These are phyloP conservation scores for Drosophila rubida DNA, from an alignment of 2,888 invertebrate species.

Conservation along the genomic window DNA sequence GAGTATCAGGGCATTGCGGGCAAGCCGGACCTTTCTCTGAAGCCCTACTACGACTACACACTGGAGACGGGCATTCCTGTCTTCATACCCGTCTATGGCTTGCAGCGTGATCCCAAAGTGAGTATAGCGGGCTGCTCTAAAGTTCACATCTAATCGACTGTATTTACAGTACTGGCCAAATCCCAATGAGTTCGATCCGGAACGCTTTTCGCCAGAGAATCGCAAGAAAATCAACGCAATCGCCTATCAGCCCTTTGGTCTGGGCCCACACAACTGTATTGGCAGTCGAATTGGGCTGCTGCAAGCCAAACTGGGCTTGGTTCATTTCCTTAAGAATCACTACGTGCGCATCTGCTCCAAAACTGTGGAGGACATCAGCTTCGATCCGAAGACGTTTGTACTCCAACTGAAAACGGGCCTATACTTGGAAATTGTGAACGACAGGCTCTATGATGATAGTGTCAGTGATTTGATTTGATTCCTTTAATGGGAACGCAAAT, in stretches of 20 bases:
- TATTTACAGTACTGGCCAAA: constrained; percentile 79
- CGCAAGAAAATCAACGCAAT: constrained; percentile 70
- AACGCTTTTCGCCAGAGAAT: constrained; percentile 81
- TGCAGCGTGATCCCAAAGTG: constrained; percentile 84
- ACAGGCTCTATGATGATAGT: constrained; percentile 68
- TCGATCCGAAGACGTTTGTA: constrained; percentile 80
- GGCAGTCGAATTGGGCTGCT: constrained; percentile 83
- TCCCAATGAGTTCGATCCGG: constrained; percentile 83
- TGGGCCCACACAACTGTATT: constrained; percentile 83
- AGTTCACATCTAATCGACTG: background rate
- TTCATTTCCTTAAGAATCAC: constrained; percentile 82
- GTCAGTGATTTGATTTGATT: background rate
- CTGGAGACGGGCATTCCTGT: constrained; percentile 81
- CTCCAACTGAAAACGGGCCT: constrained; percentile 74
- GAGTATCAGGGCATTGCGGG: constrained; percentile 65
- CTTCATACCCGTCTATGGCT: constrained; percentile 79
- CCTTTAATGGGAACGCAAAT: background rate
- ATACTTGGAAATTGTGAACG: constrained; percentile 75
- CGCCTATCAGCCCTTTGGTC: constrained; percentile 82
- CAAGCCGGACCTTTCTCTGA: constrained; percentile 69
- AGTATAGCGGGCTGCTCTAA: background rate
- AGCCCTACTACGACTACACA: constrained; percentile 77
- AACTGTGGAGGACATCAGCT: constrained; percentile 66
- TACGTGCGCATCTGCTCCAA: constrained; percentile 67
- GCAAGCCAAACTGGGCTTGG: constrained; percentile 81